These are phyloP conservation scores for Bombus soroeensis DNA, from an alignment of 1,140 invertebrate species.

Conservation along the genomic window DNA sequence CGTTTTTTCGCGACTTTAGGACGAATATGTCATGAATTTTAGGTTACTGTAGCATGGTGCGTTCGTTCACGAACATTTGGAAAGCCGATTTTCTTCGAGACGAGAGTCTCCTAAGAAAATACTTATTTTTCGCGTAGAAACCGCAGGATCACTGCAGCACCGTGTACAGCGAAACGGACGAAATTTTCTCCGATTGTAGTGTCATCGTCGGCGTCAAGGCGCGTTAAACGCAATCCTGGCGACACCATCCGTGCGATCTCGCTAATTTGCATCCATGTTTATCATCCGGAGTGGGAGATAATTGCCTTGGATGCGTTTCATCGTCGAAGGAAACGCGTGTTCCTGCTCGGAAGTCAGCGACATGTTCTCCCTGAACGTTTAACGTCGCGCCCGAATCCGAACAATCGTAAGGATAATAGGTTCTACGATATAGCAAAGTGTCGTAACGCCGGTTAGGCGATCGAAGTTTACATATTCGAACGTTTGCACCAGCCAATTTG, in stretches of 20 bases:
- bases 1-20: too few relatives aligned
- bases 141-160: background rate
- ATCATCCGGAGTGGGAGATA: slow-evolving; percentile 21
- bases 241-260: slow-evolving; percentile 2
- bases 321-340: background rate
- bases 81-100: too few relatives aligned
- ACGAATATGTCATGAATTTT: too few relatives aligned
- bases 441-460: background rate
- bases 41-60: too few relatives aligned
- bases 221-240: slow-evolving; percentile 7
- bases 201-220: background rate
- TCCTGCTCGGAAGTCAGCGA: background rate
- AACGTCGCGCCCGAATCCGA: background rate
- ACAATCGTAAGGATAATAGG: background rate
- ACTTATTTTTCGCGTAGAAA: too few relatives aligned
- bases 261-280: slow-evolving; percentile 42
- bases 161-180: slow-evolving; percentile 16
- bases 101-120: too few relatives aligned
- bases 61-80: too few relatives aligned
- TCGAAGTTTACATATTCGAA: background rate
- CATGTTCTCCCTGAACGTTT: background rate
- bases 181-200: background rate
- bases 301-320: slow-evolving; percentile 3
- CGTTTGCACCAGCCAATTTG: background rate
- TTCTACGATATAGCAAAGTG: background rate